Conservation (phyloP, 2,888 invertebrate species). For the Napeogenes inachia region DNA sequence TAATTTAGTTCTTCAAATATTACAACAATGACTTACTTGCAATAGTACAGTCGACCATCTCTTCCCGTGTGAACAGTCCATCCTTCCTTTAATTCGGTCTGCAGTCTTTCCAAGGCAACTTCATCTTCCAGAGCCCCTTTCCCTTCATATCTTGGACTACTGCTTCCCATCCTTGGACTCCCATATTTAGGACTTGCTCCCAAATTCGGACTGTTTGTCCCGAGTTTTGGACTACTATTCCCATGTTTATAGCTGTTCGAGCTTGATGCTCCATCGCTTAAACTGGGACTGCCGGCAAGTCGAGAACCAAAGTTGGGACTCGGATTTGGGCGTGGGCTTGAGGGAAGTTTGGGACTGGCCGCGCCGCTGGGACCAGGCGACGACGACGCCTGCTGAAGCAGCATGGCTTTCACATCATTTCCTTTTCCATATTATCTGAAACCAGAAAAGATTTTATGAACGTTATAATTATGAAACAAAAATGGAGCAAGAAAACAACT, state of each 20-base stretch:
- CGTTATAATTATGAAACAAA: no score
- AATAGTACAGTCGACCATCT: slow-evolving; percentile 91
- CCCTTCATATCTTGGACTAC: slow-evolving; percentile 54
- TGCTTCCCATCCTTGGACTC: slow-evolving; percentile 64
- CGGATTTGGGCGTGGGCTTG: slow-evolving; percentile 56
- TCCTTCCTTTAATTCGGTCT: slow-evolving; percentile 81
- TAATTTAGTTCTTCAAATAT: neutral
- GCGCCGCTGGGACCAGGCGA: slow-evolving; percentile 74
- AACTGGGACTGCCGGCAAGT: slow-evolving; percentile 52
- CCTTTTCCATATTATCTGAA: slow-evolving; percentile 56
- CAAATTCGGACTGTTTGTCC: slow-evolving; percentile 48
- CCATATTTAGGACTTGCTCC: slow-evolving; percentile 63
- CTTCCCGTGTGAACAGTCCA: slow-evolving; percentile 88
- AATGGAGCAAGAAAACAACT: neutral
- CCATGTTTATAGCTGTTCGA: slow-evolving; percentile 49
- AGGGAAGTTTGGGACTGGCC: slow-evolving; percentile 62
- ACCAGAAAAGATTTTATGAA: slow-evolving; percentile 28
- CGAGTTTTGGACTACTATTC: slow-evolving; percentile 47
- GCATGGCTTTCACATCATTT: slow-evolving; percentile 71
- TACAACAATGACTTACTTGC: slow-evolving; percentile 84
- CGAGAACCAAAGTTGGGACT: slow-evolving; percentile 46
- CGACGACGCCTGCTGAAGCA: slow-evolving; percentile 72
- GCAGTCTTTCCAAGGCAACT: slow-evolving; percentile 74
- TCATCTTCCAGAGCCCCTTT: slow-evolving; percentile 58
- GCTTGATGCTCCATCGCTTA: slow-evolving; percentile 55